Conservation (phyloP, 2,888 invertebrate species). For the Camponotus fellah region DNA sequence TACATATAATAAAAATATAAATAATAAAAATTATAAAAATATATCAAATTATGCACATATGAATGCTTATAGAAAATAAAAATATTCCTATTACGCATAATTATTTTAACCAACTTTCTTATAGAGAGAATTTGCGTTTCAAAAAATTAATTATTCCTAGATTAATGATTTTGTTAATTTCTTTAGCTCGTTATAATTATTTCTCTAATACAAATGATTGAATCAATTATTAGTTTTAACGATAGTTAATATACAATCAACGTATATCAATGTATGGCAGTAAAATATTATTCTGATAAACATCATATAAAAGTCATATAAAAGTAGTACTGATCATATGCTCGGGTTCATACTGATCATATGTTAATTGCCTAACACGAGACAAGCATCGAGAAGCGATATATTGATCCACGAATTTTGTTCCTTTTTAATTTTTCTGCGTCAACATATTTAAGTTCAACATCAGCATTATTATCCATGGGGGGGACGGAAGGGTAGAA, state of each 20-base stretch:
- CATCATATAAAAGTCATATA: too few species aligned
- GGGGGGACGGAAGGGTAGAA: neutral
- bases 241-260: too few species aligned
- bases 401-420: neutral
- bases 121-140: too few species aligned
- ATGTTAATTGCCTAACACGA: neutral
- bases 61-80: too few species aligned
- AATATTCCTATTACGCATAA: too few species aligned
- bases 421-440: neutral
- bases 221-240: neutral
- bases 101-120: too few species aligned
- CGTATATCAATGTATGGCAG: too few species aligned
- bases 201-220: neutral
- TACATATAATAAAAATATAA: too few species aligned
- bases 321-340: too few species aligned
- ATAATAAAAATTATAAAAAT: too few species aligned
- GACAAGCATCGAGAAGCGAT: slow-evolving; percentile 14
- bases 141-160: neutral
- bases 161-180: neutral
- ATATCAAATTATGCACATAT: too few species aligned
- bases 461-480: neutral
- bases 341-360: neutral
- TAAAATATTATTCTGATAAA: too few species aligned
- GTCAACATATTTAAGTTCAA: slow-evolving; percentile 22
- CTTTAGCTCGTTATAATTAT: neutral